Conservation (phyloP, 1,140 invertebrate species). For the Dendroctonus valens region DNA sequence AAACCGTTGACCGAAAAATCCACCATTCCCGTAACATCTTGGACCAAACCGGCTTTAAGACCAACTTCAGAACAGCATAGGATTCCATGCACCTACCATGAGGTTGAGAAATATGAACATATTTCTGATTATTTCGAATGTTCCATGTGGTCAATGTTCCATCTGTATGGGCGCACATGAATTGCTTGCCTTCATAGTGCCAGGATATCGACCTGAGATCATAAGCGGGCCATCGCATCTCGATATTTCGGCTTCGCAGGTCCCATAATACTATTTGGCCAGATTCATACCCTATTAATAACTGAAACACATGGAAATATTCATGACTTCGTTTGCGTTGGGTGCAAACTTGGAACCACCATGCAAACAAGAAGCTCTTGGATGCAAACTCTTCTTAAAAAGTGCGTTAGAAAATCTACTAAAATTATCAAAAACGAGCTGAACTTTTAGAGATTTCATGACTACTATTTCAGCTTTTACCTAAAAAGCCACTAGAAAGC, state of each 20-base stretch:
- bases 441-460: too few relatives aligned
- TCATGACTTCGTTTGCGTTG: background rate
- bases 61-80: too few relatives aligned
- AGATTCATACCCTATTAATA: slow-evolving; percentile 94
- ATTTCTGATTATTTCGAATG: slow-evolving; percentile 71
- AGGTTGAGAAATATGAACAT: slow-evolving; percentile 79
- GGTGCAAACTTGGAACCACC: background rate
- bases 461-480: too few relatives aligned
- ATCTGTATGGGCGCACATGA: slow-evolving; percentile 95
- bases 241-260: slow-evolving; percentile 76
- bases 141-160: slow-evolving; percentile 94
- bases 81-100: slow-evolving; percentile 69
- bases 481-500: too few relatives aligned
- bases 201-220: slow-evolving; percentile 88
- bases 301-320: slow-evolving; percentile 57
- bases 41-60: too few relatives aligned
- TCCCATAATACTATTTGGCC: slow-evolving; percentile 97
- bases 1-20: too few relatives aligned
- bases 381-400: too few relatives aligned
- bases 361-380: too few relatives aligned
- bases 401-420: too few relatives aligned
- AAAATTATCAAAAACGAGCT: too few relatives aligned
- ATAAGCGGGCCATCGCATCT: slow-evolving; percentile 75
- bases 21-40: too few relatives aligned
- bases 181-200: slow-evolving; percentile 98